phyloP scores from a whole-genome alignment of 1,140 invertebrate species.

The Procambarus clarkii region DNA sequence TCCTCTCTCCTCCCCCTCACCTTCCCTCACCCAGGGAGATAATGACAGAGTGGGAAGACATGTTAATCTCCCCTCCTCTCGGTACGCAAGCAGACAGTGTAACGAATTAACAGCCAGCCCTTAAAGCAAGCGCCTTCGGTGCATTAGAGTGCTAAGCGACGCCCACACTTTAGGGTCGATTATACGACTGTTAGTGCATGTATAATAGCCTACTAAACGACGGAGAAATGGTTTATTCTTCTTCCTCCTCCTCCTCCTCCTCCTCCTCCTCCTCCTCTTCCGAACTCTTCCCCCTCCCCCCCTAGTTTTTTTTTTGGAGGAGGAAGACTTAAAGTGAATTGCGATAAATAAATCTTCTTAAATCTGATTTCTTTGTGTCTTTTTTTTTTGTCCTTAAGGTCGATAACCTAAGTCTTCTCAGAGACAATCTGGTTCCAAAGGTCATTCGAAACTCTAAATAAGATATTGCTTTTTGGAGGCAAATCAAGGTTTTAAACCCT shows the following conservation, averaged over 20 bases:
- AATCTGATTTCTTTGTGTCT: too few species aligned
- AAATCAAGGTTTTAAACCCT: too few species aligned
- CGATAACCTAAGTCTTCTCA: too few species aligned
- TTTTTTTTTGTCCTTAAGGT: too few species aligned
- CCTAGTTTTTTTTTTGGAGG: too few species aligned
- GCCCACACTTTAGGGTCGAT: slow-evolving; percentile 33
- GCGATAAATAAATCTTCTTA: too few species aligned
- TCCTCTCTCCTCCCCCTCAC: background rate
- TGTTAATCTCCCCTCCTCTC: slow-evolving; percentile 36
- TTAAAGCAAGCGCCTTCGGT: slow-evolving; percentile 33
- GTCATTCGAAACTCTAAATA: too few species aligned
- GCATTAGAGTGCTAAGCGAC: slow-evolving; percentile 28
- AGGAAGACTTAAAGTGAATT: too few species aligned
- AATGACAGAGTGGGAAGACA: slow-evolving; percentile 43
- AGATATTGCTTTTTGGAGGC: too few species aligned
- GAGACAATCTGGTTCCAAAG: too few species aligned
- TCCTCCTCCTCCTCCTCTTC: too few species aligned
- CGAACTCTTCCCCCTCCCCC: too few species aligned
- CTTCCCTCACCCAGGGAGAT: slow-evolving; percentile 6
- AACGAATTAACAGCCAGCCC: slow-evolving; percentile 27
- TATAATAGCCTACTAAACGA: slow-evolving; percentile 27
- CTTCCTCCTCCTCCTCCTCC: background rate
- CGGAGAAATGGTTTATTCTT: background rate
- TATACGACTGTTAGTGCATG: background rate
- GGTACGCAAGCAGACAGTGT: slow-evolving; percentile 21